Conservation (phyloP, 2,113 vertebrate genomes). For the Gallinago paraguaiae region DNA sequence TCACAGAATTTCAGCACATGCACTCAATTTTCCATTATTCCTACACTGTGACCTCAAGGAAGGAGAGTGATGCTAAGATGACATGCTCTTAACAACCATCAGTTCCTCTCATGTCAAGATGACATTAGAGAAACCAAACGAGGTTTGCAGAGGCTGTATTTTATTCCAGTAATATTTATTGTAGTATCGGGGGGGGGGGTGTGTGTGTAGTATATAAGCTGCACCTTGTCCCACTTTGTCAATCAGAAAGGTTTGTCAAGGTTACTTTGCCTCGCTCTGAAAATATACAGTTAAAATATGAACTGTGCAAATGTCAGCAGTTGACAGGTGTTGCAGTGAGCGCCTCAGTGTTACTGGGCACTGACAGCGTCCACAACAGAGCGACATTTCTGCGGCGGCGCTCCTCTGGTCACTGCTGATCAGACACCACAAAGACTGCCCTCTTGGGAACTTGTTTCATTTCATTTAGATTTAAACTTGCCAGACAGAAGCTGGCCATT, state of each 20-base stretch:
- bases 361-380: accelerated
- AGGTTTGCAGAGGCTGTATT: neutral
- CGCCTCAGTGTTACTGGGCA: neutral
- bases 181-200: no score
- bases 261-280: neutral
- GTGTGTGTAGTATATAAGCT: no score
- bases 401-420: neutral
- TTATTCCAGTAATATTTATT: neutral
- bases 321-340: no score
- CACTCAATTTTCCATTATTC: neutral
- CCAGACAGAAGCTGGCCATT: neutral
- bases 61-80: neutral
- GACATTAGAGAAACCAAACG: neutral
- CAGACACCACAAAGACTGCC: neutral
- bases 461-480: neutral
- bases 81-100: accelerated
- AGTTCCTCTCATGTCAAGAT: no score
- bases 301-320: neutral
- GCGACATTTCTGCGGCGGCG: neutral
- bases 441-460: neutral
- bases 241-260: neutral
- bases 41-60: neutral
- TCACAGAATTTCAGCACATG: no score
- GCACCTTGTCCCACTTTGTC: neutral
- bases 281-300: accelerated